Evolutionary conservation across 2,888 invertebrate species (phyloP), one percentile per base, ranked within the genome.

Genomic region (Gryllus longicercus): DNA sequence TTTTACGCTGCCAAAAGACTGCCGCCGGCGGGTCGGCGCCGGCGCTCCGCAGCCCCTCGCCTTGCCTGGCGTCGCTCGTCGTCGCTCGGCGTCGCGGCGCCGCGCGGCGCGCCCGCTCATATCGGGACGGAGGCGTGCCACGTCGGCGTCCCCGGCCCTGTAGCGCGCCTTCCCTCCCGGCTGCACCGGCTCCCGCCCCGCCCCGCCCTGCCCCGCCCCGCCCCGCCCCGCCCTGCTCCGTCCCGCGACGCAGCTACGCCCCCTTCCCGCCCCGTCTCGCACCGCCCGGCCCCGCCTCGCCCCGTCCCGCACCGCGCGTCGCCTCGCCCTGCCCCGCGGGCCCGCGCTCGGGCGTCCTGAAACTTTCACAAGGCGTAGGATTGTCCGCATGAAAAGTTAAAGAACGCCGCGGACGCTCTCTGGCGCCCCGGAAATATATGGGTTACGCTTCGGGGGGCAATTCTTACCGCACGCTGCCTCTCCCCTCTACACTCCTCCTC

Each of bases 351-450:
- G 12, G 63, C 63, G 12, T 5, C 63, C 63, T 63, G 63, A 63
- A 63, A 63, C 63, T 63, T 63, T 12, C 63, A 63, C 16, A 63
- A 63, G 63, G 63, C 63, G 63, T 63, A 63, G 63, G 63, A 63
- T 63, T 63, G 63, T 63, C 63, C 63, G 63, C 63, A 63, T 63
- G 63, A 63, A 63, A 63, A 63, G 63, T 63, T 63, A 63, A 63
- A 63, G 63, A 63, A 63, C 63, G 63, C 63, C 63, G 63, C 18
- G 63, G 63, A 63, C 63, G 25, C 25, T 63, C 63, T 16, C 16
- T 18, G 12, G 16, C 63, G 18, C 12, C 63, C 16, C 63, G 63
- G 63, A 63, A 63, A 63, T 63, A 63, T 63, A 63, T 63, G 63
- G 63, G 63, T 18, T 63, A 12, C 63, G 18, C 63, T 63, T 63